phyloP scores from a whole-genome alignment of 2,113 vertebrate species.

The Melanerpes aurifrons region DNA sequence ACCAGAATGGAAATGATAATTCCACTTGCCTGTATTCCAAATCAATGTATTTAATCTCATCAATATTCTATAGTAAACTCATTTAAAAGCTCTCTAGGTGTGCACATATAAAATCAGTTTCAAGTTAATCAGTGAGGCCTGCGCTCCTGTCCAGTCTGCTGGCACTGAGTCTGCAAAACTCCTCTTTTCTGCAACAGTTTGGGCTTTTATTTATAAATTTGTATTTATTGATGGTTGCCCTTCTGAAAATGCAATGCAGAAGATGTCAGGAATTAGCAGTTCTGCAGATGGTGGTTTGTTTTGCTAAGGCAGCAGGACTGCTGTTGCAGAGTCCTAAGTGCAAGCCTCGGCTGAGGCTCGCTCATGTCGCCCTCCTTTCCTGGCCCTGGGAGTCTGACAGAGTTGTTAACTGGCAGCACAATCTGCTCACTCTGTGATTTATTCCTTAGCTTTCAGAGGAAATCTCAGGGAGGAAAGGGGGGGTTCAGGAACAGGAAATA shows the following conservation, averaged over 20 bases:
- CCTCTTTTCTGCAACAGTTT: not conserved
- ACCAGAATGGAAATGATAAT: not conserved
- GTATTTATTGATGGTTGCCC: not conserved
- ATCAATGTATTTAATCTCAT: too few species aligned
- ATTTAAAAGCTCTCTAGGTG: too few species aligned
- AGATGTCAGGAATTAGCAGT: not conserved
- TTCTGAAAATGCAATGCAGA: not conserved
- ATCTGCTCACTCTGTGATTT: conserved; percentile 46
- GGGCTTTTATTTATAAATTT: not conserved
- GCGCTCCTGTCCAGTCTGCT: not conserved
- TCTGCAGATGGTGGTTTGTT: not conserved
- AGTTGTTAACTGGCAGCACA: not conserved
- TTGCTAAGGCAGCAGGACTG: not conserved
- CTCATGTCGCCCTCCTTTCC: not conserved
- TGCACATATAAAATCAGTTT: too few species aligned
- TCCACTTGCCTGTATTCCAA: not conserved
- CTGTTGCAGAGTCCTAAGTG: not conserved
- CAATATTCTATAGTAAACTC: too few species aligned
- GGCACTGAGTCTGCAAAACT: not conserved
- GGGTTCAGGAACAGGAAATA: conserved; percentile 25
- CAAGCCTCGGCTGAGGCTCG: not conserved
- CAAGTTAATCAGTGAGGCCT: too few species aligned
- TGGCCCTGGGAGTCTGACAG: not conserved
- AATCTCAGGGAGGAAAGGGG: conserved; percentile 29
- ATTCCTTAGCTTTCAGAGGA: conserved; percentile 37